phyloP scores from a whole-genome alignment of 2,797 vertebrate species.

The Hippoglossus hippoglossus region DNA sequence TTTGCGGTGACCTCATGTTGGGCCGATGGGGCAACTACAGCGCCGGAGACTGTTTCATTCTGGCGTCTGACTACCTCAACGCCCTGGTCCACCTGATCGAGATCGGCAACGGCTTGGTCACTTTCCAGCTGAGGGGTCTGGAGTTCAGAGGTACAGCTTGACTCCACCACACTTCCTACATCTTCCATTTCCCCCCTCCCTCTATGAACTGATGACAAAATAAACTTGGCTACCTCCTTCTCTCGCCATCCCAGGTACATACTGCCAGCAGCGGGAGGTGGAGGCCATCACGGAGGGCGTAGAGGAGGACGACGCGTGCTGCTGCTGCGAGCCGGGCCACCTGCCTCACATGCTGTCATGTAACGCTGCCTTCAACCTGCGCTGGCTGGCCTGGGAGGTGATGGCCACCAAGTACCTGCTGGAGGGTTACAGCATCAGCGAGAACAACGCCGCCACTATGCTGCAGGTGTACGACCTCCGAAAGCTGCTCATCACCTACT shows the following conservation, averaged over 20 bases:
- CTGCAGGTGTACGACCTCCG: constrained; percentile 96
- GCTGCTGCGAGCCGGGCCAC: constrained; percentile 93
- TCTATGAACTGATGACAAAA: background rate
- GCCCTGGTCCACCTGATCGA: constrained; percentile 97
- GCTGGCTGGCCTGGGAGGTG: constrained; percentile 97
- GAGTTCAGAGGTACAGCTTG: constrained; percentile 94
- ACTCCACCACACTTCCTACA: constrained; percentile 35
- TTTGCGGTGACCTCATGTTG: constrained; percentile 93
- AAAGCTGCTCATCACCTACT: constrained; percentile 94
- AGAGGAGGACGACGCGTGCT: constrained; percentile 93
- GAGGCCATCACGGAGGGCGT: constrained; percentile 97
- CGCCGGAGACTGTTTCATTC: constrained; percentile 98
- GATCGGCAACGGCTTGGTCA: constrained; percentile 96
- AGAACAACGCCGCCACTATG: constrained; percentile 96
- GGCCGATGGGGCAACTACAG: constrained; percentile 97
- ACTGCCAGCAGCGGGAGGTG: constrained; percentile 97
- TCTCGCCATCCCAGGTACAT: constrained; percentile 87
- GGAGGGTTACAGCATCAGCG: constrained; percentile 95
- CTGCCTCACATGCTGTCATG: constrained; percentile 93
- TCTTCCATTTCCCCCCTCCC: fast-evolving
- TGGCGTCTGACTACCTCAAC: constrained; percentile 99
- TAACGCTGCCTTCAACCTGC: constrained; percentile 93
- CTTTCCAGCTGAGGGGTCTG: constrained; percentile 95
- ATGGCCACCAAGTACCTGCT: constrained; percentile 93
- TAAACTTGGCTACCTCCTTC: background rate